Conservation (phyloP, 2,888 invertebrate genomes). For the Serripes groenlandicus region DNA sequence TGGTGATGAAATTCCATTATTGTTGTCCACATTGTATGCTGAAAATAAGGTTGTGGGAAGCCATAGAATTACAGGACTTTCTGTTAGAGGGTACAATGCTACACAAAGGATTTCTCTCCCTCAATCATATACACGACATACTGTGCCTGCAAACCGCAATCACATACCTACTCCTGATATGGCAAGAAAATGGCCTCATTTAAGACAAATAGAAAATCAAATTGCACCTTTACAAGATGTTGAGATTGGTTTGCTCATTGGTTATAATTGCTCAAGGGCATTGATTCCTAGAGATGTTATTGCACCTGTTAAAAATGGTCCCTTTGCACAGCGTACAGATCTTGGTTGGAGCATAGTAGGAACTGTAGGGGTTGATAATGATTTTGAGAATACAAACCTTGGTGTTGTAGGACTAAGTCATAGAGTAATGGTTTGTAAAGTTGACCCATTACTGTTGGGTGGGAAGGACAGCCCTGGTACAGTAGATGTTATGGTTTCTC, state of each 20-base stretch:
- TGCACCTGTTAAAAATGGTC: constrained; percentile 33
- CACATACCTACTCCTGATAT: constrained; percentile 58
- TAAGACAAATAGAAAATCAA: constrained; percentile 34
- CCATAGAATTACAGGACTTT: constrained; percentile 38
- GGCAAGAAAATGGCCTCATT: constrained; percentile 43
- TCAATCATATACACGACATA: constrained; percentile 46
- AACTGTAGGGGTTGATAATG: too few relatives aligned
- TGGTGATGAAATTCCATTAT: constrained; percentile 32
- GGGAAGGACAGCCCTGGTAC: too few relatives aligned
- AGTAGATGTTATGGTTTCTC: too few relatives aligned
- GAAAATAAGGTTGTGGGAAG: constrained; percentile 29
- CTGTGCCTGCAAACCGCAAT: constrained; percentile 58
- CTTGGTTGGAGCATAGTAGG: constrained; percentile 63
- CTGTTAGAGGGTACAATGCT: constrained; percentile 46
- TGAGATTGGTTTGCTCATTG: constrained; percentile 2
- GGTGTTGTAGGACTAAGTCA: too few relatives aligned
- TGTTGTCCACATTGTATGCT: constrained; percentile 60
- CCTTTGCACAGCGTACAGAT: constrained; percentile 57
- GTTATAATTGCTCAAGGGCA: neutral
- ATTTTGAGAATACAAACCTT: too few relatives aligned
- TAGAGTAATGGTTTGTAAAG: too few relatives aligned
- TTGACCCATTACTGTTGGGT: too few relatives aligned
- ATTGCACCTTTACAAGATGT: neutral
- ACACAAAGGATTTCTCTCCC: constrained; percentile 53
- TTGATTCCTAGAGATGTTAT: constrained; percentile 2